Evolutionary conservation across 2,113 vertebrate species (phyloP).

Genomic region (Mesitornis unicolor): DNA sequence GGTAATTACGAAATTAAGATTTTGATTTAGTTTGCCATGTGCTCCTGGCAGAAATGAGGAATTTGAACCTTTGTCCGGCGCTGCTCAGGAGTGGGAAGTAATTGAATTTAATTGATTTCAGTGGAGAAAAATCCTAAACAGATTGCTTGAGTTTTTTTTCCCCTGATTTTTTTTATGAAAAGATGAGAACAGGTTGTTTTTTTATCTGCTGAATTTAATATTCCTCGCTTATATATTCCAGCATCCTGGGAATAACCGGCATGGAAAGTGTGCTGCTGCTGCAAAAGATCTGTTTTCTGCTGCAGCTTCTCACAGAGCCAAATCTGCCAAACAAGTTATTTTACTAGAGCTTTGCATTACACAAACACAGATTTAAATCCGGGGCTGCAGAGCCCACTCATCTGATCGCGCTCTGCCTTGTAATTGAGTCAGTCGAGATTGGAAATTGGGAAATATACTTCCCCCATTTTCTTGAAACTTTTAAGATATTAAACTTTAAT

Average conservation of each 20-base stretch:
- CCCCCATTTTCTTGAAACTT: not conserved
- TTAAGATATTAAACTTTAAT: not conserved
- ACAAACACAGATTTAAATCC: not conserved
- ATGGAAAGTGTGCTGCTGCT: not conserved
- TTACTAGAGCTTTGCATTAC: not conserved
- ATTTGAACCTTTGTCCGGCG: not conserved
- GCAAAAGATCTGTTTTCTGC: not conserved
- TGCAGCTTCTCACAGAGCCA: not conserved
- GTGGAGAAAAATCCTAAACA: not conserved
- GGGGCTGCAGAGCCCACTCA: not conserved
- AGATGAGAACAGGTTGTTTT: not conserved
- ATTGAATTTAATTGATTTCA: not conserved
- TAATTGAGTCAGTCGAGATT: not conserved
- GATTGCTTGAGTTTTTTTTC: not conserved
- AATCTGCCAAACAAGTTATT: not conserved
- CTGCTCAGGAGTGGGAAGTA: not conserved
- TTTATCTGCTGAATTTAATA: not conserved
- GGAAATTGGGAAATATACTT: not conserved
- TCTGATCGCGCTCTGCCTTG: not conserved
- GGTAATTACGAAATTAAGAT: not conserved
- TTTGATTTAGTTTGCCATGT: not conserved
- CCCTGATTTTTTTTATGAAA: not conserved
- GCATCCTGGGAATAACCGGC: slow-evolving; percentile 17
- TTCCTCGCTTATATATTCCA: not conserved
- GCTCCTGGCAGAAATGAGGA: not conserved